phyloP scores from a whole-genome alignment of 2,113 vertebrate genomes.

The Mesembrinibis cayennensis region DNA sequence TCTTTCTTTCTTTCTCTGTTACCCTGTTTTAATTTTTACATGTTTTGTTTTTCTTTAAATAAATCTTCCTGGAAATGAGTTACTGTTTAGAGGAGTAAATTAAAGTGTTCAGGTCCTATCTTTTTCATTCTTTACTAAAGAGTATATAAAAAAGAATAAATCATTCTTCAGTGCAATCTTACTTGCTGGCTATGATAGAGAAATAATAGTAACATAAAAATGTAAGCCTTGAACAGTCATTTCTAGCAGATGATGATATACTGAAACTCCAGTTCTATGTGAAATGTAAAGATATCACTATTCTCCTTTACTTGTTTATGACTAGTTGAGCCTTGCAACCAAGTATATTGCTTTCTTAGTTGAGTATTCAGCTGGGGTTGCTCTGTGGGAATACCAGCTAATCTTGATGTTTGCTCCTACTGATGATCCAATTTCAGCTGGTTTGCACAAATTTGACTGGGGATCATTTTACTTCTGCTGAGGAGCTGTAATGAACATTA shows the following conservation, averaged over 20 bases:
- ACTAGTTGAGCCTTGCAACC: not conserved
- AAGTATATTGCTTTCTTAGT: not conserved
- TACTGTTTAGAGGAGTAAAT: not conserved
- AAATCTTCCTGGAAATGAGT: not conserved
- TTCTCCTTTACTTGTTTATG: not conserved
- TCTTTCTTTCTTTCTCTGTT: not conserved
- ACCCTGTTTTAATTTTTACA: not conserved
- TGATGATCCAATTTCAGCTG: not conserved
- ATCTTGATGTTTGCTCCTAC: not conserved
- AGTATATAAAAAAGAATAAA: not conserved
- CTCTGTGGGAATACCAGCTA: not conserved
- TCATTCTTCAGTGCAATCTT: not conserved
- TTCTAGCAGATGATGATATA: not conserved
- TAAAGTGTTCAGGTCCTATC: not conserved
- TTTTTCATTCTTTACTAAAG: not conserved
- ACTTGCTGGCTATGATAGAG: not conserved
- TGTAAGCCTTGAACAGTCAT: not conserved
- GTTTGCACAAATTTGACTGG: not conserved
- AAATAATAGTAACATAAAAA: not conserved
- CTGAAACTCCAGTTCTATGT: not conserved
- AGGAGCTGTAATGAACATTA: not conserved
- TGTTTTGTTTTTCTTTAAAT: not conserved
- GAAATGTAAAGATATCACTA: not conserved
- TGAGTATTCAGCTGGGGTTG: not conserved
- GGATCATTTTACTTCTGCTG: not conserved